Conservation (phyloP, 2,888 invertebrate species). For the Morpho deidamia region DNA sequence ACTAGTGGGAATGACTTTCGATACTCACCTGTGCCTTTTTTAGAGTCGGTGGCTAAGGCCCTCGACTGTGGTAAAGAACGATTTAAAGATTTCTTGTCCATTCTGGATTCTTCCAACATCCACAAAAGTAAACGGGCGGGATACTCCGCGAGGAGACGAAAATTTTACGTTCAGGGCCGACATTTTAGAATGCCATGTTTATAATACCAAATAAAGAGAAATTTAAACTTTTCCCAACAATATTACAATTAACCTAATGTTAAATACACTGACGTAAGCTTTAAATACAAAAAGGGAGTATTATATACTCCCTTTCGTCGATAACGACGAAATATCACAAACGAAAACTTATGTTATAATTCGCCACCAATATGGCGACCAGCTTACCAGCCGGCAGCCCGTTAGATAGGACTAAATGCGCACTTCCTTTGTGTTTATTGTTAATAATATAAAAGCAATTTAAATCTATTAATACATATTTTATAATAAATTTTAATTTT, state of each 20-base stretch:
- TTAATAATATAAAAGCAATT: slow-evolving; percentile 6
- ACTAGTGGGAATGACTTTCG: slow-evolving; percentile 35
- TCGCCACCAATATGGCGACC: slow-evolving; percentile 86
- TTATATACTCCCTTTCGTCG: slow-evolving; percentile 82
- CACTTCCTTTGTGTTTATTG: slow-evolving; percentile 49
- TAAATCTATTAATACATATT: slow-evolving; percentile 6
- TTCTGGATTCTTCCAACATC: slow-evolving; percentile 79
- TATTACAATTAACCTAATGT: slow-evolving; percentile 47
- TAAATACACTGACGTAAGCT: slow-evolving; percentile 48
- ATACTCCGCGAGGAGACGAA: slow-evolving; percentile 85
- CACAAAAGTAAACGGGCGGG: slow-evolving; percentile 75
- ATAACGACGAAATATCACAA: slow-evolving; percentile 78
- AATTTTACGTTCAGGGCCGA: slow-evolving; percentile 82
- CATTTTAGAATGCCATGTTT: slow-evolving; percentile 92
- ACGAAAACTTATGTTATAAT: slow-evolving; percentile 65
- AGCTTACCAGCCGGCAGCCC: slow-evolving; percentile 70
- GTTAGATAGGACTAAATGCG: slow-evolving; percentile 51
- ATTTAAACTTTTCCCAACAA: slow-evolving; percentile 44
- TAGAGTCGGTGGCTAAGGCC: slow-evolving; percentile 84
- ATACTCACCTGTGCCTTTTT: slow-evolving; percentile 83
- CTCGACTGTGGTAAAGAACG: slow-evolving; percentile 84
- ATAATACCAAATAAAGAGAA: slow-evolving; percentile 78
- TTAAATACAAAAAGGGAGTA: slow-evolving; percentile 76
- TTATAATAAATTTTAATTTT: slow-evolving; percentile 15
- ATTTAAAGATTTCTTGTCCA: slow-evolving; percentile 88